Percentiles rank a stretch among this genome's conserved stretches.
phyloP scores from a whole-genome alignment of 1,140 invertebrate genomes.

The Hylaeus volcanicus region DNA sequence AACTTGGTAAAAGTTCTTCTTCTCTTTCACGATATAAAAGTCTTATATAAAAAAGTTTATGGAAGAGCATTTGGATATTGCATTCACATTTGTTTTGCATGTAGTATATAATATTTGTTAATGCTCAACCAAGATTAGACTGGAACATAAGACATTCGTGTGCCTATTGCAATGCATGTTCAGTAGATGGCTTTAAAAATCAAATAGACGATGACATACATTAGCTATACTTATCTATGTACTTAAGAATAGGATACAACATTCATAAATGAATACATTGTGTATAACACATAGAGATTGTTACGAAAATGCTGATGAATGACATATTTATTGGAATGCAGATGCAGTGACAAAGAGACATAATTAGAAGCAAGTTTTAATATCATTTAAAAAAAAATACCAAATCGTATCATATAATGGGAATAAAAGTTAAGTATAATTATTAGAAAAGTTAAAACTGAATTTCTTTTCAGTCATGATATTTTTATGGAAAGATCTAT shows the following conservation, averaged over 20 bases:
- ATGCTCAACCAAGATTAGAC: slow-evolving; percentile 48
- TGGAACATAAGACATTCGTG: slow-evolving; percentile 3
- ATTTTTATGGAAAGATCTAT: background rate
- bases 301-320: slow-evolving; percentile 25
- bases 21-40: slow-evolving; percentile 49
- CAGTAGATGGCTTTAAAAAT: slow-evolving; percentile 19
- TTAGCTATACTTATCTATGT: slow-evolving; percentile 25
- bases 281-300: slow-evolving; percentile 16
- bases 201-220: slow-evolving; percentile 25
- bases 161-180: slow-evolving; percentile 24
- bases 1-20: slow-evolving; percentile 44
- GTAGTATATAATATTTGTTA: slow-evolving; percentile 32
- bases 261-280: slow-evolving; percentile 34
- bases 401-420: slow-evolving; percentile 27
- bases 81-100: slow-evolving; percentile 32
- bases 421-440: background rate
- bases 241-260: slow-evolving; percentile 35
- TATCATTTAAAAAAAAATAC: background rate
- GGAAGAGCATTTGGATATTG: slow-evolving; percentile 54
- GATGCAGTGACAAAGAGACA: slow-evolving; percentile 11
- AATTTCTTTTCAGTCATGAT: background rate
- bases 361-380: background rate
- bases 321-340: slow-evolving; percentile 54
- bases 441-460: background rate
- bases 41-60: slow-evolving; percentile 50